Percentiles rank a stretch among this genome's conserved stretches.
Conservation (phyloP, 2,113 vertebrate species). For the Saguinus imperator region DNA sequence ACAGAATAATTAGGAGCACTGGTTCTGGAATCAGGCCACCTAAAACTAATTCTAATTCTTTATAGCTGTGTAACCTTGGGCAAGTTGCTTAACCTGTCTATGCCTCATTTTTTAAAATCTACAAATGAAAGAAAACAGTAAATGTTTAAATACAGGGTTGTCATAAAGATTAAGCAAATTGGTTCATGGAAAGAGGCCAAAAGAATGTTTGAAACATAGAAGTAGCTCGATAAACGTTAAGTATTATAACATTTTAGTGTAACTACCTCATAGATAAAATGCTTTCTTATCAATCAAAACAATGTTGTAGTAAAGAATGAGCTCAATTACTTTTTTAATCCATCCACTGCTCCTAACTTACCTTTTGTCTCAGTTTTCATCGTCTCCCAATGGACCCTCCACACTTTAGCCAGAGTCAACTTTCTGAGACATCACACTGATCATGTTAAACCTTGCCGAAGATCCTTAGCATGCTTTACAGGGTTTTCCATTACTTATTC, state of each 20-base stretch:
- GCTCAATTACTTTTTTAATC: not conserved
- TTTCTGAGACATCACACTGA: not conserved
- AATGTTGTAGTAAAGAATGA: not conserved
- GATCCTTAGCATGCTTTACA: not conserved
- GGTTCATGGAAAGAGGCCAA: not conserved
- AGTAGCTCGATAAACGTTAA: not conserved
- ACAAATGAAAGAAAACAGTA: slow-evolving; percentile 20
- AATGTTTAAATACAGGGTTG: not conserved
- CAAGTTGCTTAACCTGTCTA: not conserved
- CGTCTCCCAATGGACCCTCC: not conserved
- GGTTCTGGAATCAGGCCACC: not conserved
- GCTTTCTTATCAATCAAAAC: slow-evolving; percentile 8
- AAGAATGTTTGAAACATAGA: not conserved
- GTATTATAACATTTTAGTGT: not conserved
- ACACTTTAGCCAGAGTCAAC: not conserved
- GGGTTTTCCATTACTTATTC: not conserved
- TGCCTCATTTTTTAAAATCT: not conserved
- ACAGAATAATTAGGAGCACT: not conserved
- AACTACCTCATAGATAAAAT: not conserved
- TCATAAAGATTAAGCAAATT: not conserved
- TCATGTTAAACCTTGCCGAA: not conserved
- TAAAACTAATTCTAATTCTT: not conserved
- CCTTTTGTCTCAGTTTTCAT: not conserved
- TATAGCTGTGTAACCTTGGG: not conserved
- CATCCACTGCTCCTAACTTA: not conserved